These are phyloP conservation scores for Drosophila birchii DNA, from an alignment of 2,888 invertebrate species.

Conservation along the genomic window DNA sequence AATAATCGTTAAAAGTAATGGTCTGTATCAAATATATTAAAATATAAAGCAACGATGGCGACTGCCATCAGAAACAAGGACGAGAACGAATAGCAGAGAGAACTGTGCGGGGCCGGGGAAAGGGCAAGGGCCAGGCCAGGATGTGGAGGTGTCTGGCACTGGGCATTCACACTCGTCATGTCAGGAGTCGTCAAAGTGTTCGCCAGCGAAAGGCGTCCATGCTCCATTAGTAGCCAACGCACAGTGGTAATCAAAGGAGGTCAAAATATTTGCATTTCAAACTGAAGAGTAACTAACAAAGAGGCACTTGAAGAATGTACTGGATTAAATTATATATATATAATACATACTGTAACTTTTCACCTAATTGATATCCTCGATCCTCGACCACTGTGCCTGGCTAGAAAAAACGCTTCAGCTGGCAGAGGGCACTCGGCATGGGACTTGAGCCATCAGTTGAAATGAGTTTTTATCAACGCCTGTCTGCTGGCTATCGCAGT, in stretches of 20 bases:
- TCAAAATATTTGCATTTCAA: neutral
- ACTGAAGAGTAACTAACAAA: neutral
- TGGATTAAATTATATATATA: neutral
- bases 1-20: conserved; percentile 84
- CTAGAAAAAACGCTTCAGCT: conserved; percentile 17
- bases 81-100: conserved; percentile 15
- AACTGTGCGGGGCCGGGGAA: neutral
- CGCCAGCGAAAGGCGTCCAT: conserved; percentile 57
- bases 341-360: neutral
- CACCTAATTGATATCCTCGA: neutral
- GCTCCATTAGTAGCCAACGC: conserved; percentile 66
- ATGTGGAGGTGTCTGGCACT: conserved; percentile 34
- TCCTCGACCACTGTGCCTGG: conserved; percentile 9
- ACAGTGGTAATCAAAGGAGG: conserved; percentile 12
- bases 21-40: conserved; percentile 84
- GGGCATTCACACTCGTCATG: conserved; percentile 76
- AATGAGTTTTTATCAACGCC: conserved; percentile 77
- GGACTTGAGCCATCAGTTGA: conserved; percentile 69
- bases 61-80: conserved; percentile 41
- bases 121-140: conserved; percentile 3
- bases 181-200: conserved; percentile 75
- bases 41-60: conserved; percentile 77
- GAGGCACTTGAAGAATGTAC: neutral
- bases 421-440: conserved; percentile 24
- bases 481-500: conserved; percentile 64